These are phyloP conservation scores for Drosophila fungiperda DNA, from an alignment of 2,888 invertebrate species.

Conservation along the genomic window DNA sequence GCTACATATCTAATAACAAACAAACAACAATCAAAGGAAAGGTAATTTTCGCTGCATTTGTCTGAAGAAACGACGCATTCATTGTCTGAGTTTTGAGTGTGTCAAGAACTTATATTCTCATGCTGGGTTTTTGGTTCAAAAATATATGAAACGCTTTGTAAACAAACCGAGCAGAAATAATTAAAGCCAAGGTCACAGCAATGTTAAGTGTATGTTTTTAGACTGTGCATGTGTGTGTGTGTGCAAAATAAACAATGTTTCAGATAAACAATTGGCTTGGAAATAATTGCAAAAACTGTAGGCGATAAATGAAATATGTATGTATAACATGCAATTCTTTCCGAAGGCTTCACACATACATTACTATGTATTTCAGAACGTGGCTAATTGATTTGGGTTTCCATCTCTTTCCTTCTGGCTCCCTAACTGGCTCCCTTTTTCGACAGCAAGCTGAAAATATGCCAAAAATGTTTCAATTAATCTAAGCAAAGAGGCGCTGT, in stretches of 20 bases:
- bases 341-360: slow-evolving; percentile 13
- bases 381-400: slow-evolving; percentile 52
- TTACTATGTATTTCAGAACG: slow-evolving; percentile 27
- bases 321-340: slow-evolving; percentile 15
- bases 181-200: slow-evolving; percentile 69
- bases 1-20: slow-evolving; percentile 27
- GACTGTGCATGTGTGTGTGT: slow-evolving; percentile 4
- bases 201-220: slow-evolving; percentile 16
- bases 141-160: slow-evolving; percentile 34
- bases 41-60: slow-evolving; percentile 17
- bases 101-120: slow-evolving; percentile 65
- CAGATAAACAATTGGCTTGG: slow-evolving; percentile 52
- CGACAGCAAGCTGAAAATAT: slow-evolving; percentile 17
- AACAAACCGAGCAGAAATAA: slow-evolving; percentile 52
- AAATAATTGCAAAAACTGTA: slow-evolving; percentile 11
- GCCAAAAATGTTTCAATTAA: slow-evolving; percentile 57
- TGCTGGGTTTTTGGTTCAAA: slow-evolving; percentile 33
- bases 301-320: slow-evolving; percentile 22
- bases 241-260: slow-evolving; percentile 42
- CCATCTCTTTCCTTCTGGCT: neutral
- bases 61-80: slow-evolving; percentile 16
- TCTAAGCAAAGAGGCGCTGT: slow-evolving; percentile 34
- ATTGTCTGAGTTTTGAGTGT: slow-evolving; percentile 42
- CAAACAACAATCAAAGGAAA: slow-evolving; percentile 28
- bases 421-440: neutral